These are phyloP conservation scores for Drosophila neocordata DNA, from an alignment of 1,140 invertebrate genomes.

Conservation along the genomic window DNA sequence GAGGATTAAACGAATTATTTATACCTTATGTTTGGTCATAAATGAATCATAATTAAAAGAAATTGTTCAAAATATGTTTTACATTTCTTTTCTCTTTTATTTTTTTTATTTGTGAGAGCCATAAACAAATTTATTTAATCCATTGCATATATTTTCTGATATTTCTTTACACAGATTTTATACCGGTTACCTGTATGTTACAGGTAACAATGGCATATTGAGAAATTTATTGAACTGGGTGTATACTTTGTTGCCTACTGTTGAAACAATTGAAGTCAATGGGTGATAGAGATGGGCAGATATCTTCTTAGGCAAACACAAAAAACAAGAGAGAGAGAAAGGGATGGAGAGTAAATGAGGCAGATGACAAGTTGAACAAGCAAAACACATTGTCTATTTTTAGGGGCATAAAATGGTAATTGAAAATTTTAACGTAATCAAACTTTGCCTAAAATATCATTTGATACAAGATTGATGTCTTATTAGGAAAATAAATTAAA, in stretches of 20 bases:
- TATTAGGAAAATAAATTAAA: too few relatives aligned
- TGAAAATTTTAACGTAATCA: too few relatives aligned
- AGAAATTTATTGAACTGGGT: conserved; percentile 53
- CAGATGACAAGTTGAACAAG: background rate
- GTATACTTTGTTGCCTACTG: conserved; percentile 21
- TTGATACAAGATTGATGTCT: too few relatives aligned
- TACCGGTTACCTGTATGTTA: too few relatives aligned
- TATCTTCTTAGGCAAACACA: background rate
- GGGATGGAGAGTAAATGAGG: background rate
- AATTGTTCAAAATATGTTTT: conserved; percentile 11
- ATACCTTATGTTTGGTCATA: conserved; percentile 31
- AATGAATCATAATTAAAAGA: conserved; percentile 21
- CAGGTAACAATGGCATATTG: conserved; percentile 48
- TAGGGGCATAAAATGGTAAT: too few relatives aligned
- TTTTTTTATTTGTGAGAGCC: background rate
- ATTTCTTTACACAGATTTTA: conserved; percentile 5
- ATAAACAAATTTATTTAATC: background rate
- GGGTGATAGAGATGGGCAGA: conserved; percentile 1
- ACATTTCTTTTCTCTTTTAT: background rate
- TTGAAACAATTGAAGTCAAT: background rate
- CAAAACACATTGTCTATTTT: too few relatives aligned
- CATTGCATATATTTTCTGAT: conserved; percentile 9
- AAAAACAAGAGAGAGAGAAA: conserved; percentile 8
- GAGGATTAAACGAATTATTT: conserved; percentile 42
- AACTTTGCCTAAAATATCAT: too few relatives aligned